These are phyloP conservation scores for Rhinogobius similis DNA, from an alignment of 2,113 vertebrate species.

Conservation along the genomic window DNA sequence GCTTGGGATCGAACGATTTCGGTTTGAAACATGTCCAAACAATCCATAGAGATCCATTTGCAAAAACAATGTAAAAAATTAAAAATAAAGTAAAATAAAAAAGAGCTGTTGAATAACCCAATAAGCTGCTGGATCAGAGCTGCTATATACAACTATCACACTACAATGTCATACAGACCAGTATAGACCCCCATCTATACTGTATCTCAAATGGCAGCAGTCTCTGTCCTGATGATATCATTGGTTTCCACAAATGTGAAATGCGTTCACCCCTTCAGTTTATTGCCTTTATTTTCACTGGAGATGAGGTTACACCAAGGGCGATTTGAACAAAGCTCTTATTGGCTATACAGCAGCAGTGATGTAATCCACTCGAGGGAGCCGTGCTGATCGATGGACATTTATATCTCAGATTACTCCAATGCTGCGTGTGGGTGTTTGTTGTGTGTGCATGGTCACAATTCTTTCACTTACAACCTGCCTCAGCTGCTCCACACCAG, in stretches of 20 bases:
- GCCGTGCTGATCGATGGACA: constrained; percentile 55
- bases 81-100: no score
- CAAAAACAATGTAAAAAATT: no score
- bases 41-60: no score
- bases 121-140: no score
- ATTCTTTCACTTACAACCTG: constrained; percentile 20
- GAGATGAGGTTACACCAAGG: constrained; percentile 55
- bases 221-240: constrained; percentile 29
- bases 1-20: no score
- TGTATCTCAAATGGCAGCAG: neutral
- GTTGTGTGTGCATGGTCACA: constrained; percentile 7
- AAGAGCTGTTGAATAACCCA: no score
- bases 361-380: constrained; percentile 63
- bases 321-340: constrained; percentile 41
- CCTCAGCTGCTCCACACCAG: constrained; percentile 34
- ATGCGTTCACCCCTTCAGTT: constrained; percentile 16
- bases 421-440: constrained; percentile 27
- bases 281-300: constrained; percentile 46
- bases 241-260: constrained; percentile 24
- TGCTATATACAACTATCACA: no score
- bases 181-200: neutral
- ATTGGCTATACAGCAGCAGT: constrained; percentile 57
- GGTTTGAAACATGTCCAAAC: no score
- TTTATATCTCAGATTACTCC: constrained; percentile 59
- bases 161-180: no score